These are phyloP conservation scores for Cyphomyrmex costatus DNA, from an alignment of 1,140 invertebrate species.

Conservation along the genomic window DNA sequence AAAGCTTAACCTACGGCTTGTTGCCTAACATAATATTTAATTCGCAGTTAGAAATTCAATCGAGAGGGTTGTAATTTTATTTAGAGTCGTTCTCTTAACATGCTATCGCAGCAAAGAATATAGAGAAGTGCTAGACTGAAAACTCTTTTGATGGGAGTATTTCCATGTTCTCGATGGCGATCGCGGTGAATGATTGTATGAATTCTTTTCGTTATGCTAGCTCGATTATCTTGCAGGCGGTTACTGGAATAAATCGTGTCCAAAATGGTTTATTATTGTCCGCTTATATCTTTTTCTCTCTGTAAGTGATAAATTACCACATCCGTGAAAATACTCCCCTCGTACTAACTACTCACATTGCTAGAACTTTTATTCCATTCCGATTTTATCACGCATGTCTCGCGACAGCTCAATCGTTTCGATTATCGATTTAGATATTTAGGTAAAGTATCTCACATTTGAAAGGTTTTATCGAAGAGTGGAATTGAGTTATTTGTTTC, in stretches of 20 bases:
- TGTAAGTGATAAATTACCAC: slow-evolving; percentile 51
- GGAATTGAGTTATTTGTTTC: slow-evolving; percentile 37
- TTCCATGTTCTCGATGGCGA: slow-evolving; percentile 53
- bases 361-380: slow-evolving; percentile 36
- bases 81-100: slow-evolving; percentile 1
- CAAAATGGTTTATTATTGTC: slow-evolving; percentile 72
- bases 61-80: slow-evolving; percentile 25
- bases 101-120: slow-evolving; percentile 39
- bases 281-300: slow-evolving; percentile 52
- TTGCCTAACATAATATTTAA: slow-evolving; percentile 6
- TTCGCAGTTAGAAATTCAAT: background rate
- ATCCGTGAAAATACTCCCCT: slow-evolving; percentile 65
- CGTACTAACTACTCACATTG: slow-evolving; percentile 23
- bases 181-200: slow-evolving; percentile 47
- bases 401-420: slow-evolving; percentile 22
- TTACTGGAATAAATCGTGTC: slow-evolving; percentile 37
- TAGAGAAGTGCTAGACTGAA: slow-evolving; percentile 19
- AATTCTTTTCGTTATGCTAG: slow-evolving; percentile 33
- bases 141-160: slow-evolving; percentile 47
- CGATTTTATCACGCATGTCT: slow-evolving; percentile 46
- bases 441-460: slow-evolving; percentile 15
- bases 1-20: background rate
- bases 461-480: slow-evolving; percentile 45
- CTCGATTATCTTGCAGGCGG: slow-evolving; percentile 27
- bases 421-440: slow-evolving; percentile 17